phyloP scores from a whole-genome alignment of 2,797 vertebrate species.

The Muscicapa striata region DNA sequence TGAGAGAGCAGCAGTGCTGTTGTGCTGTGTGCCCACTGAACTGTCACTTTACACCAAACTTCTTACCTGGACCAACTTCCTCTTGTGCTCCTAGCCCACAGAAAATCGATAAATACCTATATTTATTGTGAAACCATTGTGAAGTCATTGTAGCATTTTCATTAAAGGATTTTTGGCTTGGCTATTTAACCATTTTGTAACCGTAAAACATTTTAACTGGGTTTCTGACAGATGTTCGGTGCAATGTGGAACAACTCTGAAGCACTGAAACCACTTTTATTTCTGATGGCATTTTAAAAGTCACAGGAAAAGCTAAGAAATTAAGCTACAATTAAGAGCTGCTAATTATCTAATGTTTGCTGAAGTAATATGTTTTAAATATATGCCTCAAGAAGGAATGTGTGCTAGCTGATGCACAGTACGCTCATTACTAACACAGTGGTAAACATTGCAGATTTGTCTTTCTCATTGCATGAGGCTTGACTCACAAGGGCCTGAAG shows the following conservation, averaged over 20 bases:
- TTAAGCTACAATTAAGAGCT: background rate
- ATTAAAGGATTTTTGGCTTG: background rate
- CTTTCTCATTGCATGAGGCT: background rate
- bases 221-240: background rate
- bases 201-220: background rate
- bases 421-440: background rate
- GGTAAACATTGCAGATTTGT: background rate
- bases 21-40: background rate
- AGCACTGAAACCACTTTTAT: background rate
- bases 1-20: background rate
- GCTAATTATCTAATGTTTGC: background rate
- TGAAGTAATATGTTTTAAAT: constrained; percentile 37
- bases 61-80: background rate
- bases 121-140: background rate
- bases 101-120: background rate
- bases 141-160: background rate
- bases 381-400: constrained; percentile 20
- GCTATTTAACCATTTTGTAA: background rate
- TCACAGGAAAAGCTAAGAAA: background rate
- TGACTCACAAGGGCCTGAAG: constrained; percentile 48
- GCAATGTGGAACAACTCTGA: background rate
- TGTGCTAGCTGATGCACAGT: constrained; percentile 19
- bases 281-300: constrained; percentile 7
- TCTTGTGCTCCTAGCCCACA: background rate
- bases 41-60: background rate